A percentile compares a stretch with the other conserved stretches of the same genome.
These are phyloP conservation scores for Aplidium turbinatum DNA, from an alignment of 23 tunicate genomes.

Conservation along the genomic window DNA sequence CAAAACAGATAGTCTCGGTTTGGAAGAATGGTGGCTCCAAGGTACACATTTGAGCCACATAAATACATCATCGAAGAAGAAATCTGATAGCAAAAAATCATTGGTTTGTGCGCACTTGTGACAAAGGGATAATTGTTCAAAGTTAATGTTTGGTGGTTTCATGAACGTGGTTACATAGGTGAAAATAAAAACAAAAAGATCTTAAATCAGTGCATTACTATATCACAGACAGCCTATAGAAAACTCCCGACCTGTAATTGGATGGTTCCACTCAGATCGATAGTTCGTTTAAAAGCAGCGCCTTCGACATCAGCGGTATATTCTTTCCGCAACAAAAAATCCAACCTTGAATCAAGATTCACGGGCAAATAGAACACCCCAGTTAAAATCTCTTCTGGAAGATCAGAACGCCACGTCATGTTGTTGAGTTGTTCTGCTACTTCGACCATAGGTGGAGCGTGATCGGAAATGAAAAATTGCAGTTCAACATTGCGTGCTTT, in stretches of 20 bases:
- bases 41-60: constrained; percentile 3
- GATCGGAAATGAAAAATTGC: no score
- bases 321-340: background rate
- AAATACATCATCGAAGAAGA: constrained; percentile 12
- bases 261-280: background rate
- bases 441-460: no score
- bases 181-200: no score
- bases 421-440: no score
- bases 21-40: background rate
- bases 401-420: no score
- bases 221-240: no score
- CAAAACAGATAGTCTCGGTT: no score
- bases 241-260: constrained; percentile 5
- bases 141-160: background rate
- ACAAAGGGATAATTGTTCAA: background rate
- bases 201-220: no score
- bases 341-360: background rate
- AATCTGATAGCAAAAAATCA: constrained; percentile 27
- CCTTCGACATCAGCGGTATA: background rate
- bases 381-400: background rate
- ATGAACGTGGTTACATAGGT: no score
- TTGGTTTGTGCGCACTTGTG: no score
- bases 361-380: background rate
- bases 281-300: background rate
- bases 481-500: no score